Evolutionary conservation across 2,797 vertebrate genomes (phyloP), one percentile per base, ranked within the genome.

Genomic region (Esox lucius): DNA sequence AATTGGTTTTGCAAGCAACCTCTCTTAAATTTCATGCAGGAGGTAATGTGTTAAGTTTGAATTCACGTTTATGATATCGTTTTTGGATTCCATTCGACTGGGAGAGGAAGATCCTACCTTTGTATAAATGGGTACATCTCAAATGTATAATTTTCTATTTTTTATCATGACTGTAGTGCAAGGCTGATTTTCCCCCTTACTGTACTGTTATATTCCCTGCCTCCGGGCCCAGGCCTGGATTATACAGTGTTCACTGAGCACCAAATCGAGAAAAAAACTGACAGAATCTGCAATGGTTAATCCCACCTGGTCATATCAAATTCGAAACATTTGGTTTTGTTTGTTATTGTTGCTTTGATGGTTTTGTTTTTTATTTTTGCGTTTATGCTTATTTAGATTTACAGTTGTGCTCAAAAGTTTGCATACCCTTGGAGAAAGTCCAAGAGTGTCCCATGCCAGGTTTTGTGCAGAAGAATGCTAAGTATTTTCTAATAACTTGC

Each of bases 61-160:
- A 62, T 62, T 62, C 61, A 24, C 12, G 13, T 19, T 28, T 3
- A 62, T 62, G 51, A 53, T 53, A 53, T 53, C 0, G 19, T 53
- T 53, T 51, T 51, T 17, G 16, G 49, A 51, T 51, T 15, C 49
- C 12, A 51, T 51, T 17, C 12, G 4, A 51, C 49, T 51, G 49
- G 49, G 49, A 51, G 49, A 51, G 4, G 15, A 12, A 17, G 15
- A 15, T 51, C 4, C 16, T 19, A 85, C 77, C 70, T 79, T 12
- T 22, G 48, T 73, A 42, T 26, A 76, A 79, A 80, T 78, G 67
- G 74, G 22, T 74, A 79, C 82, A 74, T 79, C 84, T 84, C 71
- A 62, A 3, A 70, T 80, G 68, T 39, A 17, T 82, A 72, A 5
- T 85, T 71, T 46, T 59, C 66, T 4, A 46, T 78, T 80, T 77